phyloP scores from a whole-genome alignment of 2,113 vertebrate genomes.

The Dipodomys stephensi region DNA sequence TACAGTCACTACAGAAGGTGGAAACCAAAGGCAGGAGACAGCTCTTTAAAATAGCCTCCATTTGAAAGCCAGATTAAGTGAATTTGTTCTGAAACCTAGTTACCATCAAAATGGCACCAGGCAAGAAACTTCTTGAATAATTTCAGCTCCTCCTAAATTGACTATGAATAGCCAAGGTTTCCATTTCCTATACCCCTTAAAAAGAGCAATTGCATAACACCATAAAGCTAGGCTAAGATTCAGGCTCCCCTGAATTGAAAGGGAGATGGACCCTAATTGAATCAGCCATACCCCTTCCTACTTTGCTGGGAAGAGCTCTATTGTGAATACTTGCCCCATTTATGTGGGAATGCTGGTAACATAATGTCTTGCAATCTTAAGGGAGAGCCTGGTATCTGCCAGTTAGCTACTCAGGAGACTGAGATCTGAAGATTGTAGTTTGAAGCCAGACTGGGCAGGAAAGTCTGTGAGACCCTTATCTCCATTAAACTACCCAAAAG shows the following conservation, averaged over 20 bases:
- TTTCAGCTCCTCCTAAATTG: constrained; percentile 70
- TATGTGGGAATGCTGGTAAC: constrained; percentile 19
- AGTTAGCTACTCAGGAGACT: too few species aligned
- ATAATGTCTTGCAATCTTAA: not conserved
- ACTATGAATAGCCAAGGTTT: constrained; percentile 69
- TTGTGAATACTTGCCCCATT: constrained; percentile 45
- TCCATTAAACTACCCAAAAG: too few species aligned
- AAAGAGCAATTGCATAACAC: constrained; percentile 71
- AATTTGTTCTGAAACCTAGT: constrained; percentile 49
- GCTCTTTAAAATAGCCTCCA: not conserved
- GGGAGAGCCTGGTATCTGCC: too few species aligned
- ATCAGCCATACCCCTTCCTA: constrained; percentile 11
- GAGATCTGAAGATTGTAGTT: too few species aligned
- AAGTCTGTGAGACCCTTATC: too few species aligned
- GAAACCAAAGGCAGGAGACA: not conserved
- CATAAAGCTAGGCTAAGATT: constrained; percentile 1
- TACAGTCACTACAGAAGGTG: not conserved
- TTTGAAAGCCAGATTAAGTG: constrained; percentile 36
- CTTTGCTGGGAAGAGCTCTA: constrained; percentile 33
- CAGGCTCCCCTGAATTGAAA: not conserved
- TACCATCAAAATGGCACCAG: constrained; percentile 47
- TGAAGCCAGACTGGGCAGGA: too few species aligned
- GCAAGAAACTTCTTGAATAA: constrained; percentile 64
- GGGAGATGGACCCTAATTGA: not conserved
- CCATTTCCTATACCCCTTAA: constrained; percentile 55